Conservation (phyloP, 2,797 vertebrate genomes). For the Threskiornis aethiopicus region DNA sequence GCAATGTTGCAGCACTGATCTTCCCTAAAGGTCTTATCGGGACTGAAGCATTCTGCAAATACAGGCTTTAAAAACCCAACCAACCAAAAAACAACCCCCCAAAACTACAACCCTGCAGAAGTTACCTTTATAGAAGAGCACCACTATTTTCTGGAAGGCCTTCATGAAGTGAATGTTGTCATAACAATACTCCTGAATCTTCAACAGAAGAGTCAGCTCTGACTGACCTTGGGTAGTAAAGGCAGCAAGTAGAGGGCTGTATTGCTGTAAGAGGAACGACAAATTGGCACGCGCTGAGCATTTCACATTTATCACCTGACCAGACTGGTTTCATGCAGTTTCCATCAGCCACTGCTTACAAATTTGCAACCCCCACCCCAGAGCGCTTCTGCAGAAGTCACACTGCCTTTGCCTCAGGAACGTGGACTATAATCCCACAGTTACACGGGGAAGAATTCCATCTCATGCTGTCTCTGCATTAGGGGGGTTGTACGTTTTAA, state of each 20-base stretch:
- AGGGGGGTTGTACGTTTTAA: background rate
- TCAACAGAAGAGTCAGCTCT: constrained; percentile 92
- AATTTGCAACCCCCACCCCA: background rate
- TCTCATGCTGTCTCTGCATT: background rate
- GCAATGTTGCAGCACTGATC: background rate
- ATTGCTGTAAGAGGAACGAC: constrained; percentile 82
- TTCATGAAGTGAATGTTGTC: constrained; percentile 99
- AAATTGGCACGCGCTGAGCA: background rate
- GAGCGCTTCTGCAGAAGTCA: background rate
- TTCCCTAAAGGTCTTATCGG: background rate
- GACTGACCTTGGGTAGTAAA: constrained; percentile 95
- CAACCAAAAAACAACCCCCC: too few relatives aligned
- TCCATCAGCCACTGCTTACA: background rate
- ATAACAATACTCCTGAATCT: constrained; percentile 98
- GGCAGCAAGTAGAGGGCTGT: constrained; percentile 94
- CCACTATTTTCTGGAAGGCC: constrained; percentile 98
- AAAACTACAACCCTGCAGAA: background rate
- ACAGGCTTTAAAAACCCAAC: background rate
- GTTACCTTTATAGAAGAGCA: constrained; percentile 97
- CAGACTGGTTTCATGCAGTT: background rate
- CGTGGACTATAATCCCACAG: too few relatives aligned
- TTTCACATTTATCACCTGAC: background rate
- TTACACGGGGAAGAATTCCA: background rate
- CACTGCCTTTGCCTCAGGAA: background rate
- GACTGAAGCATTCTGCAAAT: background rate